Conservation (phyloP, 2,888 invertebrate genomes). For the Gasteruption jaculator region DNA sequence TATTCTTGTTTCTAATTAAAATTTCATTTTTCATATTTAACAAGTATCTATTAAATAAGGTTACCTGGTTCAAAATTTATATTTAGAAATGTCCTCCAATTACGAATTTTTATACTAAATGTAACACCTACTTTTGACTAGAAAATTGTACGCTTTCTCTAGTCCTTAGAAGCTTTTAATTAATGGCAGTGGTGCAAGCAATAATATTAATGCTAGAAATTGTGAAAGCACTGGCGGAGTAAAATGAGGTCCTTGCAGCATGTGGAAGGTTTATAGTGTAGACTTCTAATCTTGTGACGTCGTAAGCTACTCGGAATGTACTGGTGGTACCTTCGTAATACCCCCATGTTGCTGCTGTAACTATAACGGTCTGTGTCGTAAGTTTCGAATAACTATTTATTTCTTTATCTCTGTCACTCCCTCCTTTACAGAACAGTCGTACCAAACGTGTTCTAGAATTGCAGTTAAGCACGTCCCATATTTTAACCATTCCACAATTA, state of each 20-base stretch:
- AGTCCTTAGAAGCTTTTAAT: slow-evolving; percentile 46
- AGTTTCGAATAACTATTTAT: slow-evolving; percentile 31
- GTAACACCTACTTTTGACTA: no score
- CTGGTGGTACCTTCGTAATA: slow-evolving; percentile 45
- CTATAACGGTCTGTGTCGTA: slow-evolving; percentile 36
- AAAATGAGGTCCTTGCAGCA: slow-evolving; percentile 26
- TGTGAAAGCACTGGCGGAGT: slow-evolving; percentile 21
- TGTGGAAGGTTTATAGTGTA: slow-evolving; percentile 45
- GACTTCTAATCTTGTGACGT: slow-evolving; percentile 50
- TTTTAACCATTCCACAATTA: no score
- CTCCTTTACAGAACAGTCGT: not conserved
- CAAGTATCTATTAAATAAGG: no score
- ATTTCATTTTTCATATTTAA: no score
- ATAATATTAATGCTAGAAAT: slow-evolving; percentile 4
- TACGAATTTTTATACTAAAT: no score
- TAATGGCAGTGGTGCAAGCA: slow-evolving; percentile 35
- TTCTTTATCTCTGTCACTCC: slow-evolving; percentile 17
- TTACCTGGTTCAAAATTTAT: no score
- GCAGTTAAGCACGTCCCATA: no score
- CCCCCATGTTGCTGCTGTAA: slow-evolving; percentile 41
- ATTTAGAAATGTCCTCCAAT: no score
- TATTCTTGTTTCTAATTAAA: no score
- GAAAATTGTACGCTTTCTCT: slow-evolving; percentile 41
- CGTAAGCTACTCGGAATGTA: slow-evolving; percentile 51
- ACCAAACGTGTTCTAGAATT: no score